Evolutionary conservation across 92 coral and sea anemone genomes (phyloP).

Genomic region (Paramuricea clavata): DNA sequence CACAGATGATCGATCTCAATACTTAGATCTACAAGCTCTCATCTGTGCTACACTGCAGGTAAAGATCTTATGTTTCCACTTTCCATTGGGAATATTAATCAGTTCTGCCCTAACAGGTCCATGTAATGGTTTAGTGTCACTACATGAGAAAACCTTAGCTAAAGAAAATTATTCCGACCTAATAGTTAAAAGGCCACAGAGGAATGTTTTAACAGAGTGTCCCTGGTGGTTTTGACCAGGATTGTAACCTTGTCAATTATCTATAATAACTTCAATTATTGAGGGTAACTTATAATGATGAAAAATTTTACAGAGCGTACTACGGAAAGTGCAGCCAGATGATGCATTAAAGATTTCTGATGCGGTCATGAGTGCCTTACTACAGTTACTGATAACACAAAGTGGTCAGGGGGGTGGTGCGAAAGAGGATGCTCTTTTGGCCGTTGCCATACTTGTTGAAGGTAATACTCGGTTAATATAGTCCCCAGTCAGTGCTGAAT

Average conservation of each 20-base stretch:
- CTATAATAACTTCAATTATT: too few species aligned
- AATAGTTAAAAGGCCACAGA: too few species aligned
- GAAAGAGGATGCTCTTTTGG: conserved; percentile 97
- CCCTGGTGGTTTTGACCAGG: too few species aligned
- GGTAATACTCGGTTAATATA: conserved; percentile 54
- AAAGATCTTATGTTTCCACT: not conserved
- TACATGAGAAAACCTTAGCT: too few species aligned
- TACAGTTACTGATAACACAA: conserved; percentile 84
- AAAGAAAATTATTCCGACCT: too few species aligned
- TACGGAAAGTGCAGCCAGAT: conserved; percentile 83
- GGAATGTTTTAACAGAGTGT: too few species aligned
- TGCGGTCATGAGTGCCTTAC: conserved; percentile 87
- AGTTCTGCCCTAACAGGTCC: too few species aligned
- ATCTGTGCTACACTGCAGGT: conserved; percentile 99
- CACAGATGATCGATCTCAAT: conserved; percentile 85
- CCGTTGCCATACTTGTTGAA: conserved; percentile 95
- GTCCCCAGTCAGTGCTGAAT: too few species aligned
- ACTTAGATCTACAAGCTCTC: conserved; percentile 93
- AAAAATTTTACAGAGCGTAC: conserved; percentile 78
- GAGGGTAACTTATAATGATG: not conserved
- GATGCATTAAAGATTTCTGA: conserved; percentile 90
- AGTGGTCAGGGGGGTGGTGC: conserved; percentile 80
- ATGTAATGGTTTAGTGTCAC: too few species aligned
- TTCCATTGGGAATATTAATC: not conserved
- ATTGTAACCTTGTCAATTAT: too few species aligned